Conservation (phyloP, 2,113 vertebrate species). For the Clarias macrocephalus region DNA sequence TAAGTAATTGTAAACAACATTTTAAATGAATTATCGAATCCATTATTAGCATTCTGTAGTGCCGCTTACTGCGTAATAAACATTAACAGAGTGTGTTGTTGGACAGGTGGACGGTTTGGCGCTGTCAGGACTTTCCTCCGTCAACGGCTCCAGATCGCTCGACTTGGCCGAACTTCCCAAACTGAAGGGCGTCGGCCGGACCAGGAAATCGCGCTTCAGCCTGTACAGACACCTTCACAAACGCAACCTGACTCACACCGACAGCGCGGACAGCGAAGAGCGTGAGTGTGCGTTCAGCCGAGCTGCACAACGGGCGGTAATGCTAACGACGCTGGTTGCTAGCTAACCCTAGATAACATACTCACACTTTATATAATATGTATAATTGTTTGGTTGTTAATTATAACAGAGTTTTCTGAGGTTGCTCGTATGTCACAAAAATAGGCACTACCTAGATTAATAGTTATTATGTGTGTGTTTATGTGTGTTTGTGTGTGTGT, state of each 20-base stretch:
- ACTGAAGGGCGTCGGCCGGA: constrained; percentile 84
- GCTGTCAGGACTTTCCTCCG: neutral
- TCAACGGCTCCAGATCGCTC: constrained; percentile 50
- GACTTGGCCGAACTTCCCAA: constrained; percentile 73
- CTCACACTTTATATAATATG: neutral
- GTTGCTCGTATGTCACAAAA: no score
- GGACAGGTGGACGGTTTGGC: neutral
- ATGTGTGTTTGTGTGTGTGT: constrained; percentile 34
- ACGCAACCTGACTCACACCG: constrained; percentile 75
- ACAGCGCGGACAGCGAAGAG: constrained; percentile 82
- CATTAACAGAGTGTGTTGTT: no score
- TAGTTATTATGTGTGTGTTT: constrained; percentile 16
- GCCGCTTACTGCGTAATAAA: neutral
- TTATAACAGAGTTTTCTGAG: neutral
- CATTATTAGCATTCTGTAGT: neutral
- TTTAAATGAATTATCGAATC: neutral
- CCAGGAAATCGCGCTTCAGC: constrained; percentile 81
- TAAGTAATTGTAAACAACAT: neutral
- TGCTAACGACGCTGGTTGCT: neutral
- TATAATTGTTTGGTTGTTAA: no score
- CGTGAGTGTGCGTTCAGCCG: constrained; percentile 69
- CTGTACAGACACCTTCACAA: constrained; percentile 85
- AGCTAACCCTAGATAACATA: neutral
- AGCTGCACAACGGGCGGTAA: neutral
- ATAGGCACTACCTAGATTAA: no score